Conservation (phyloP, 2,113 vertebrate genomes). For the Tretioscincus oriximinensis region DNA sequence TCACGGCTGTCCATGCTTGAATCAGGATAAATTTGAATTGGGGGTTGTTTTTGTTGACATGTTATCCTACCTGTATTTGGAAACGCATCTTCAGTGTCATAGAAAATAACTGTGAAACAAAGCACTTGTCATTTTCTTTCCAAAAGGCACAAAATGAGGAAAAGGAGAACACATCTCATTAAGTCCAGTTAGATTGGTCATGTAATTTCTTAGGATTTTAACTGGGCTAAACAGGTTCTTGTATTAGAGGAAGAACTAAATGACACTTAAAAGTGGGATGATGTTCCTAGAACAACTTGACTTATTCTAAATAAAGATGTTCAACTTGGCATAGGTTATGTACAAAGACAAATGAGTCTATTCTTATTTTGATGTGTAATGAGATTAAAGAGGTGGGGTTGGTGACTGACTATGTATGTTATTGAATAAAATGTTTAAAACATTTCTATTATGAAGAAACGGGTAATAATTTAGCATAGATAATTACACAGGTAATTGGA, state of each 20-base stretch:
- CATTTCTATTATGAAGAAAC: too few relatives aligned
- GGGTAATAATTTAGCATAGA: too few relatives aligned
- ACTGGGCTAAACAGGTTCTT: too few relatives aligned
- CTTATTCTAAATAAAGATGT: too few relatives aligned
- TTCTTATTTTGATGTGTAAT: too few relatives aligned
- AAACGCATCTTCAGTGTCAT: neutral
- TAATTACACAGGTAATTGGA: too few relatives aligned
- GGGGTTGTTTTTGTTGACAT: constrained; percentile 9
- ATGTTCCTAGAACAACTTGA: neutral
- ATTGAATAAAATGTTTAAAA: too few relatives aligned
- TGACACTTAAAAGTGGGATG: neutral
- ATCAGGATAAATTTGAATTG: neutral
- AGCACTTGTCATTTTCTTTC: neutral
- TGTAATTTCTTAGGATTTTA: neutral
- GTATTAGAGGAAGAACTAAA: neutral
- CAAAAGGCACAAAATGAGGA: neutral
- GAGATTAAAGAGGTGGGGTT: too few relatives aligned
- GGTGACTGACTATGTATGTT: too few relatives aligned
- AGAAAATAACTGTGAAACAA: neutral
- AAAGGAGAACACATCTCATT: neutral
- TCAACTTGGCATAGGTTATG: too few relatives aligned
- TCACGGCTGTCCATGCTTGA: neutral
- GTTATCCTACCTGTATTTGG: neutral
- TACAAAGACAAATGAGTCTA: too few relatives aligned
- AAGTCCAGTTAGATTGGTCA: neutral